These are phyloP conservation scores for Ooceraea biroi DNA, from an alignment of 1,140 invertebrate genomes.

Conservation along the genomic window DNA sequence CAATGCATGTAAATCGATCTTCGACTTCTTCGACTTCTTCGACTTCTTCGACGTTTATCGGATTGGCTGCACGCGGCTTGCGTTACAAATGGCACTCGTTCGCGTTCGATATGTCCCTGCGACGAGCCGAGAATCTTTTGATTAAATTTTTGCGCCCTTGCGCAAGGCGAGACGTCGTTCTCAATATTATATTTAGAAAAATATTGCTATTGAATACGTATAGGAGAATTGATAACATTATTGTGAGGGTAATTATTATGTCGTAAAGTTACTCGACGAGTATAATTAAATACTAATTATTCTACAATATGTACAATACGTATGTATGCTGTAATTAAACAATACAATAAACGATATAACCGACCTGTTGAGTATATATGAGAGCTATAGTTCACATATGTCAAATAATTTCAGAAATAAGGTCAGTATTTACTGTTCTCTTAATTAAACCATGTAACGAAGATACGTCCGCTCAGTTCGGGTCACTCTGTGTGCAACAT, in stretches of 20 bases:
- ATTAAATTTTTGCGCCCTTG: slow-evolving; percentile 21
- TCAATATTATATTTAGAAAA: not conserved
- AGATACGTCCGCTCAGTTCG: not conserved
- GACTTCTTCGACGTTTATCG: slow-evolving; percentile 39
- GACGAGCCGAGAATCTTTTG: slow-evolving; percentile 7
- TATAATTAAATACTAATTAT: too few relatives aligned
- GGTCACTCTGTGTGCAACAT: not conserved
- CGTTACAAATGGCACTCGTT: slow-evolving; percentile 26
- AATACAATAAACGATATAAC: too few relatives aligned
- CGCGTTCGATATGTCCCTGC: not conserved
- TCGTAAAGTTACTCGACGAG: too few relatives aligned
- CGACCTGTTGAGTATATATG: too few relatives aligned
- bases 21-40: slow-evolving; percentile 10
- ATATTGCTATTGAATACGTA: not conserved
- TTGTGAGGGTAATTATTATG: not conserved
- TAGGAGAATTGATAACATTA: too few relatives aligned
- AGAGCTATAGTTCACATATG: too few relatives aligned
- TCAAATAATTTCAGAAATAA: too few relatives aligned
- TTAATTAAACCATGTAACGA: not conserved
- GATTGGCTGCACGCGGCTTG: slow-evolving; percentile 46
- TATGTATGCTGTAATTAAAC: too few relatives aligned
- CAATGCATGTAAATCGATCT: slow-evolving; percentile 37
- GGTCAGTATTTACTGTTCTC: too few relatives aligned
- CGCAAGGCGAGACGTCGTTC: not conserved
- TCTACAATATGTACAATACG: too few relatives aligned